Percentiles rank a stretch among this genome's conserved stretches.
phyloP scores from a whole-genome alignment of 2,797 vertebrate genomes.

The Sebastes oblongus region DNA sequence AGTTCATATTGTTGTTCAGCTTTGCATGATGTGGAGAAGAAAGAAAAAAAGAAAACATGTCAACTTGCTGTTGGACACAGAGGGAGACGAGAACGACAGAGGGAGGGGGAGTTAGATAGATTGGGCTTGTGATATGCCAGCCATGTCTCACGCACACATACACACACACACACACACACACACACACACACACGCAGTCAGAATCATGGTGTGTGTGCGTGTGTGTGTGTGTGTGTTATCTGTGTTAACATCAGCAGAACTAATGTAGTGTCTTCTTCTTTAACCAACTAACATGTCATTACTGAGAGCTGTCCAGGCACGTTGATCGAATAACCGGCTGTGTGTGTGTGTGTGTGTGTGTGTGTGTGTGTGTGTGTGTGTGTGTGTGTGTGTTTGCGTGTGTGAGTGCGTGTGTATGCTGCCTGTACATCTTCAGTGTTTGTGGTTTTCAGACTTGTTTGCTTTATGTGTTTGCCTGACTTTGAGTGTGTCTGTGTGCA shows the following conservation, averaged over 20 bases:
- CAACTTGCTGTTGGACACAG: conserved; percentile 47
- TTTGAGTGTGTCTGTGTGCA: neutral
- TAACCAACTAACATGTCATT: conserved; percentile 52
- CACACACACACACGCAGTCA: neutral
- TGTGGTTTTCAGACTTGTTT: neutral
- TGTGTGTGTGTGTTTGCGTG: neutral
- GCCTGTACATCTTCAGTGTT: neutral
- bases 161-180: conserved; percentile 20
- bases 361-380: neutral
- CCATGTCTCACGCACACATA: neutral
- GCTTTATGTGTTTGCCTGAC: neutral
- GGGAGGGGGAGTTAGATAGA: conserved; percentile 9
- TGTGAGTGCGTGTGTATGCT: neutral
- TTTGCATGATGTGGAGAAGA: conserved; percentile 36
- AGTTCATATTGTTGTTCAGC: conserved; percentile 38
- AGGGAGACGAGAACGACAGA: conserved; percentile 49
- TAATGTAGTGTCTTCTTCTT: conserved; percentile 18
- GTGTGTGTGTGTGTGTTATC: neutral
- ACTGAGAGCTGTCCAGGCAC: conserved; percentile 37
- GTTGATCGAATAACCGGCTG: conserved; percentile 19
- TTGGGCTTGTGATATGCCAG: neutral
- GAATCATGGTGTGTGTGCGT: neutral
- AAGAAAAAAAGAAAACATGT: conserved; percentile 72
- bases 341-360: neutral
- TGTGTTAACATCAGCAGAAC: conserved; percentile 39